Percentiles rank a stretch among this genome's conserved stretches.
phyloP scores from a whole-genome alignment of 2,113 vertebrate species.

The Phylloscopus trochilus region DNA sequence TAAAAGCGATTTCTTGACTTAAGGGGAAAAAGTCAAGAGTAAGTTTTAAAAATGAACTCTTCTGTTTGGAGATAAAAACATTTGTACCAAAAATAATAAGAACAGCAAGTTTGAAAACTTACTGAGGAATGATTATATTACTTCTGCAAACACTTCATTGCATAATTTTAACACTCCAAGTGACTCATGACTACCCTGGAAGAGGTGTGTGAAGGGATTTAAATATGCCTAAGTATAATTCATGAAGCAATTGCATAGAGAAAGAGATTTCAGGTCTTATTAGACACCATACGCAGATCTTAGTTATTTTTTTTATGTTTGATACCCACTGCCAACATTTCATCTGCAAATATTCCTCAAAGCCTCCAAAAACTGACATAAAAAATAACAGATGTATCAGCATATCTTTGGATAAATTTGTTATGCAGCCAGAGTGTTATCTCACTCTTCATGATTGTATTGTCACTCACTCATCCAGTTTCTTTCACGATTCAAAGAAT shows the following conservation, averaged over 20 bases:
- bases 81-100: background rate
- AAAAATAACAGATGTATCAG: background rate
- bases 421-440: background rate
- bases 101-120: background rate
- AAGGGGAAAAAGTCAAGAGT: background rate
- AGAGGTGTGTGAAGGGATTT: background rate
- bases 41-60: background rate
- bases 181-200: background rate
- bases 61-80: background rate
- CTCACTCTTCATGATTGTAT: background rate
- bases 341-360: background rate
- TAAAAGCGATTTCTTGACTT: background rate
- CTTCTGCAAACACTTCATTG: background rate
- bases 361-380: background rate
- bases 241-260: background rate
- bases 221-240: background rate
- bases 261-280: background rate
- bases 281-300: background rate
- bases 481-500: background rate
- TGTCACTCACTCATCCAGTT: background rate
- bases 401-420: background rate
- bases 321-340: background rate
- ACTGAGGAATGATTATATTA: background rate
- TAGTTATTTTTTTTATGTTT: background rate
- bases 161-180: background rate